Conservation (phyloP, 1,140 invertebrate genomes). For the Neodiprion pinetum region DNA sequence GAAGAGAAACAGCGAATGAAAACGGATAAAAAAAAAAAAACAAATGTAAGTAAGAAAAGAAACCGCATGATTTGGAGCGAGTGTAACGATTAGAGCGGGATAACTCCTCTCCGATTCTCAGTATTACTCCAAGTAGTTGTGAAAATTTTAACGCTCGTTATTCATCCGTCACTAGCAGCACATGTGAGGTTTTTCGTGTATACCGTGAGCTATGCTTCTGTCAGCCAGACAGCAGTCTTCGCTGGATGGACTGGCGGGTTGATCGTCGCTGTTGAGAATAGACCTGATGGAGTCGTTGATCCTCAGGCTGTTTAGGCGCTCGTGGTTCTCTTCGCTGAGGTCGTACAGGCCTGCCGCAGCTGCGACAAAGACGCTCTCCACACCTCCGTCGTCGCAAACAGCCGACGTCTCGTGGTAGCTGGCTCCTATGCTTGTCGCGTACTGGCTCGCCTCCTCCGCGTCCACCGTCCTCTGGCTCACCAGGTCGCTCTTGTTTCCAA, state of each 20-base stretch:
- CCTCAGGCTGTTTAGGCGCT: conserved; percentile 47
- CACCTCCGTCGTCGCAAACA: conserved; percentile 76
- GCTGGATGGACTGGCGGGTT: conserved; percentile 38
- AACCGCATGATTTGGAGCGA: no score
- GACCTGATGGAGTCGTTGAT: conserved; percentile 62
- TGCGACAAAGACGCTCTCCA: conserved; percentile 72
- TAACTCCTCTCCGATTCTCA: no score
- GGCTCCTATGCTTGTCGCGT: conserved; percentile 83
- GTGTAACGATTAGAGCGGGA: no score
- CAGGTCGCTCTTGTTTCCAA: conserved; percentile 87
- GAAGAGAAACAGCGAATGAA: no score
- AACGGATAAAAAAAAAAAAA: no score
- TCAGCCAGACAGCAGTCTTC: conserved; percentile 46
- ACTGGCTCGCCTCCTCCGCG: conserved; percentile 74
- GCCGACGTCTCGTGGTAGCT: conserved; percentile 86
- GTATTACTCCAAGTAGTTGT: no score
- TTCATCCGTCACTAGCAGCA: conserved; percentile 60
- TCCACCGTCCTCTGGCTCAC: conserved; percentile 68
- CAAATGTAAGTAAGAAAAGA: no score
- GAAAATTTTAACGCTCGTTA: no score
- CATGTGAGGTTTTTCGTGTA: conserved; percentile 62
- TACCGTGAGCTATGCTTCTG: conserved; percentile 67
- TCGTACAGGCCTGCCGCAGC: conserved; percentile 68
- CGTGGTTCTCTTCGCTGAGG: conserved; percentile 36
- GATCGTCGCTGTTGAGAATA: conserved; percentile 34